Percentiles rank a stretch among this genome's conserved stretches.
These are phyloP conservation scores for Dryomyza anilis DNA, from an alignment of 2,888 invertebrate genomes.

Conservation along the genomic window DNA sequence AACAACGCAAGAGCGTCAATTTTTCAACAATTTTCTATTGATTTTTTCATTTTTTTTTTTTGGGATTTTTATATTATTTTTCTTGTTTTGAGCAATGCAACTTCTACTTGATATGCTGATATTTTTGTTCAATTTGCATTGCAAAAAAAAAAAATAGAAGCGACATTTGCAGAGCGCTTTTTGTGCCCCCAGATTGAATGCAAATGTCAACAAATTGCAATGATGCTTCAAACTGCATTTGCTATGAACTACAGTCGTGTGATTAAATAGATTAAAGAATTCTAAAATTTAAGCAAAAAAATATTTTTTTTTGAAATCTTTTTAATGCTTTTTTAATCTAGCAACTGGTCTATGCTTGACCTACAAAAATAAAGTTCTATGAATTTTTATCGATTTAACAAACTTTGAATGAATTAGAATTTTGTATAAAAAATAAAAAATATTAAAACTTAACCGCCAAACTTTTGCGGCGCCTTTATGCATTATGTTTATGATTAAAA, in stretches of 20 bases:
- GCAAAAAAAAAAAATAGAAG: not conserved
- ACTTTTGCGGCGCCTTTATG: too few relatives aligned
- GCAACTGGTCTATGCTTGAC: not conserved
- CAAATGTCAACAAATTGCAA: constrained; percentile 11
- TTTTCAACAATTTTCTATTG: not conserved
- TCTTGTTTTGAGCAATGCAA: not conserved
- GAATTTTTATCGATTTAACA: not conserved
- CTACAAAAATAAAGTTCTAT: not conserved
- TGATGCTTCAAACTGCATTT: too few relatives aligned
- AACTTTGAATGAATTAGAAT: too few relatives aligned
- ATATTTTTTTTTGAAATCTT: not conserved
- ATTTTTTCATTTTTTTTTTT: not conserved
- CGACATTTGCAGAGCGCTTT: not conserved
- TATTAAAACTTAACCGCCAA: too few relatives aligned
- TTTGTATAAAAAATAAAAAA: too few relatives aligned
- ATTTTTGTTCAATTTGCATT: not conserved
- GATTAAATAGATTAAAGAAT: not conserved
- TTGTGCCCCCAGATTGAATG: not conserved
- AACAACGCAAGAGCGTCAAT: too few relatives aligned
- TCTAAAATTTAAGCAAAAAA: not conserved
- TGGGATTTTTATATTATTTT: not conserved
- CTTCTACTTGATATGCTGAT: not conserved
- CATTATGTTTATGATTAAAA: too few relatives aligned
- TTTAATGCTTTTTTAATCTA: not conserved
- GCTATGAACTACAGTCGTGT: not conserved